Evolutionary conservation across 1,140 invertebrate genomes (phyloP).

Genomic region (Bombus superbus): DNA sequence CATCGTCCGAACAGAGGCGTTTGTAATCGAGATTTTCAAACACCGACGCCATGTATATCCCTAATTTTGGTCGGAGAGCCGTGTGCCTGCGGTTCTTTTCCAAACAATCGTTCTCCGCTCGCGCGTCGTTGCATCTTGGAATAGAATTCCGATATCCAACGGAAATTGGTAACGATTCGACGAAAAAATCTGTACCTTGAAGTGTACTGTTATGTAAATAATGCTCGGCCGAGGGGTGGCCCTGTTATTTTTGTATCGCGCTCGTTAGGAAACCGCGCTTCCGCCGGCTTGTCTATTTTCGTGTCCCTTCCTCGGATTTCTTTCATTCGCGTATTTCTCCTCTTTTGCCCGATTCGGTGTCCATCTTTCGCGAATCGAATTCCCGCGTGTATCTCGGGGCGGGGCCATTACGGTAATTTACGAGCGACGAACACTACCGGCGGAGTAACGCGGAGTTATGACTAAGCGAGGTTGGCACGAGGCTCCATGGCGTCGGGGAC

Average conservation of each 20-base stretch:
- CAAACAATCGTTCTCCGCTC: background rate
- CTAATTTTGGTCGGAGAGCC: background rate
- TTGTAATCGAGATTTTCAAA: background rate
- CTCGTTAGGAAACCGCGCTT: slow-evolving; percentile 67
- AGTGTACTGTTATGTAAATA: slow-evolving; percentile 69
- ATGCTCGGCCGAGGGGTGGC: slow-evolving; percentile 48
- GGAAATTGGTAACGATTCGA: slow-evolving; percentile 24
- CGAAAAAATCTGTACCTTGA: slow-evolving; percentile 10
- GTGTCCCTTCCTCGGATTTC: slow-evolving; percentile 25
- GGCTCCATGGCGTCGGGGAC: background rate
- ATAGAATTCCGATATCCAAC: slow-evolving; percentile 27
- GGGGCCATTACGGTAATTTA: slow-evolving; percentile 12
- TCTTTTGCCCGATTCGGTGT: slow-evolving; percentile 34
- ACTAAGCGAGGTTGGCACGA: background rate
- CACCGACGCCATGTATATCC: background rate
- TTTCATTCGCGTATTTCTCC: slow-evolving; percentile 16
- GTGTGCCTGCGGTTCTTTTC: background rate
- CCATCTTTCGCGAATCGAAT: slow-evolving; percentile 48
- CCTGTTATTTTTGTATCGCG: slow-evolving; percentile 67
- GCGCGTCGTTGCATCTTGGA: background rate
- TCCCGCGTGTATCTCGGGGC: slow-evolving; percentile 19
- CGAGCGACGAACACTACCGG: slow-evolving; percentile 6
- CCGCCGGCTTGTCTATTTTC: slow-evolving; percentile 66
- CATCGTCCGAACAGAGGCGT: too few relatives aligned
- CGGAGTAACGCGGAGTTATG: background rate